A percentile compares a stretch with the other conserved stretches of the same genome.
These are phyloP conservation scores for Trissoscelio sp. DNA, from an alignment of 2,888 invertebrate genomes.

Conservation along the genomic window DNA sequence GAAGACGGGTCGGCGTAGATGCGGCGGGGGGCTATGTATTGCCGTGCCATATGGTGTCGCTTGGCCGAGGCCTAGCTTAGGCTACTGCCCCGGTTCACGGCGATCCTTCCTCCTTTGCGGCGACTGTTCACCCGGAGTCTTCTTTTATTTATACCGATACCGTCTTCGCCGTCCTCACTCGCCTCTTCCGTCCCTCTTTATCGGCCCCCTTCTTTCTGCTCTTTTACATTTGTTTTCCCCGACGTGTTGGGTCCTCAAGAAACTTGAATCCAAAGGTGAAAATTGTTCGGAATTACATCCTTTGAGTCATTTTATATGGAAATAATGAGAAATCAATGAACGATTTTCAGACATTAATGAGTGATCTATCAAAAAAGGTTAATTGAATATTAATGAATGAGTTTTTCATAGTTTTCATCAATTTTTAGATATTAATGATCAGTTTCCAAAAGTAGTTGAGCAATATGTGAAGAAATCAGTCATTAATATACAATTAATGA, in stretches of 20 bases:
- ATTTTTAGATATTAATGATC: too few species aligned
- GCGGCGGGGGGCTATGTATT: constrained; percentile 80
- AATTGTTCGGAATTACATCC: not conserved
- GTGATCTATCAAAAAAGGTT: too few species aligned
- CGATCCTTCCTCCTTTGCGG: constrained; percentile 71
- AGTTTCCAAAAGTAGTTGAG: too few species aligned
- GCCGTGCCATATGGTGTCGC: constrained; percentile 81
- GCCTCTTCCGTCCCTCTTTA: constrained; percentile 2
- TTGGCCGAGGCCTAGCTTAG: constrained; percentile 80
- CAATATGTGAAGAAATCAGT: too few species aligned
- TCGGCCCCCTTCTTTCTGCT: not conserved
- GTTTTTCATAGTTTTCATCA: too few species aligned
- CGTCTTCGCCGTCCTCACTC: constrained; percentile 58
- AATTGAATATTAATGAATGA: too few species aligned
- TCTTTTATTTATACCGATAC: constrained; percentile 69
- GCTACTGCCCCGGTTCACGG: constrained; percentile 79
- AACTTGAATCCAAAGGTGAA: not conserved
- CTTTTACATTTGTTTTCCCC: constrained; percentile 6
- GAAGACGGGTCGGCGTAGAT: constrained; percentile 75
- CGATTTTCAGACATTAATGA: too few species aligned
- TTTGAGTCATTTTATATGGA: too few species aligned
- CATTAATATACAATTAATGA: too few species aligned
- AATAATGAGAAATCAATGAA: too few species aligned
- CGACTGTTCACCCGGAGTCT: constrained; percentile 54
- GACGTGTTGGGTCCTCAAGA: not conserved